Evolutionary conservation across 2,888 invertebrate species (phyloP), one percentile per base, ranked within the genome.

Genomic region (Sminthurinus aureus): DNA sequence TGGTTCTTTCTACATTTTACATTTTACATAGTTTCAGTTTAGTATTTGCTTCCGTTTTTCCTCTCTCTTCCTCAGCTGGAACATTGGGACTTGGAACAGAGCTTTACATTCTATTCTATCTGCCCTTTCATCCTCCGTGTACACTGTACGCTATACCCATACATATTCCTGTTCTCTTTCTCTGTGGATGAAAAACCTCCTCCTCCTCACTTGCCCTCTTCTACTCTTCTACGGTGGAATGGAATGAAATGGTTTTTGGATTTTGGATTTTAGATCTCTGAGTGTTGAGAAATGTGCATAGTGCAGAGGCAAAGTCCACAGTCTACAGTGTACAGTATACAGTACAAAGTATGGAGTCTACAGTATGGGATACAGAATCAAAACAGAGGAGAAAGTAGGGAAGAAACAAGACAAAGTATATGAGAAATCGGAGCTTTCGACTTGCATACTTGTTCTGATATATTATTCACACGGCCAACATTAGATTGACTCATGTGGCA

Each of bases 401-500:
- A 67, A 20, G 20, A 69, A n/a, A 22, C 38, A 38, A 38, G 38
- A 38, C 38, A 38, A 38, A 38, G 38, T 38, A 38, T 38, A 58
- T 58, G 24, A 71, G 71, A 71, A 71, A 71, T 71, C 26, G 67
- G 67, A 67, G 67, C 15, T n/a, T 71, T 71, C 22, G 71, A 71
- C 71, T 71, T 71, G 24, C 26, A 71, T 24, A 71, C 67, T 24
- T 24, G 24, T 15, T 24, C 71, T 71, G 24, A 71, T 71, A 71
- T 71, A 71, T 71, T 71, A 71, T 71, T 71, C 71, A 71, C 71
- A 71, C 24, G 71, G 22, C 71, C 67, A 24, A 71, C 71, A 71
- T 71, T 71, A 71, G 71, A 71, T 71, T 71, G 71, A 71, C 71
- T 71, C 71, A 71, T 71, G 38, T 38, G 71, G 71, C 71, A 71